phyloP scores from a whole-genome alignment of 2,113 vertebrate genomes.

The Antigone vipio region DNA sequence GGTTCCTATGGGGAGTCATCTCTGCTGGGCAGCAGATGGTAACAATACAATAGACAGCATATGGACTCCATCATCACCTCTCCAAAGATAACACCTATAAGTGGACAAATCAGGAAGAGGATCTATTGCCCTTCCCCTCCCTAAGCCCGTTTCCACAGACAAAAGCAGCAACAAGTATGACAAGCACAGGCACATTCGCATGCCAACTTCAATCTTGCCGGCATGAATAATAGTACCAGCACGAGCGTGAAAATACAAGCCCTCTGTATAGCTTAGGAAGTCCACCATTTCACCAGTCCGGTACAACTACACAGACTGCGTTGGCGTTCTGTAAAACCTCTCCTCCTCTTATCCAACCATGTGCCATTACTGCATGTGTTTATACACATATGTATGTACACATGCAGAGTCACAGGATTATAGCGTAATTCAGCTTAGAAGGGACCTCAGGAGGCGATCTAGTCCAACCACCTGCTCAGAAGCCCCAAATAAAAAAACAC shows the following conservation, averaged over 20 bases:
- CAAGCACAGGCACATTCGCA: not conserved
- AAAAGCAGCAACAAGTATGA: not conserved
- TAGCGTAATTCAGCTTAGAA: fast-evolving
- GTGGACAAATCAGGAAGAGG: not conserved
- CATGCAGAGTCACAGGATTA: not conserved
- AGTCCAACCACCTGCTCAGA: not conserved
- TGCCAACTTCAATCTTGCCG: not conserved
- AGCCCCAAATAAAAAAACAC: not conserved
- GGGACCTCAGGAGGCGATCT: not conserved
- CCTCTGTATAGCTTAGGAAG: not conserved
- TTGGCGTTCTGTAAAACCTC: not conserved
- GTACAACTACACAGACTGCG: not conserved
- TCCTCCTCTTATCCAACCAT: not conserved
- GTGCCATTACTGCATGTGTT: not conserved
- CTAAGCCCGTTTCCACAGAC: not conserved
- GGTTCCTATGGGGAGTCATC: not conserved
- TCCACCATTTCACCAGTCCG: not conserved
- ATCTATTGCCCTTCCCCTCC: not conserved
- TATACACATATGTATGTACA: not conserved
- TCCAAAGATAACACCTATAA: not conserved
- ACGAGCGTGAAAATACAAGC: not conserved
- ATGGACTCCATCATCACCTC: not conserved
- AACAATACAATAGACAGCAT: not conserved
- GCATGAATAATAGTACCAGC: not conserved
- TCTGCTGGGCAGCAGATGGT: not conserved